Percentiles rank a stretch among this genome's conserved stretches.
Conservation (phyloP, 2,797 vertebrate genomes). For the Toxotes lorentzi region DNA sequence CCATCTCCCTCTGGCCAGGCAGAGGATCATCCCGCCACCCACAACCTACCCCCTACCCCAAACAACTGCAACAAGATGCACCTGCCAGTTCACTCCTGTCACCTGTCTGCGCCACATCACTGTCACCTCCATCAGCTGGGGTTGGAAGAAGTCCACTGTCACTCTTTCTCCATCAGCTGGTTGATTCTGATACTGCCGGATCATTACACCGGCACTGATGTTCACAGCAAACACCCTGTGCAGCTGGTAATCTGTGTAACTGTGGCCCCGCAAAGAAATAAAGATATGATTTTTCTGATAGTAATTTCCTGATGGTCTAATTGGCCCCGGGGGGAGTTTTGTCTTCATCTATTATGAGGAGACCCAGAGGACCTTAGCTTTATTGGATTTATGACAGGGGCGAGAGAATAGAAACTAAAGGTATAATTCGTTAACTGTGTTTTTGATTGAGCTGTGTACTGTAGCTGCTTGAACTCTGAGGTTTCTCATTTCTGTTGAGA, state of each 20-base stretch:
- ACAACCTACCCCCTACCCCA: not conserved
- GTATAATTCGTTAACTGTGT: slow-evolving; percentile 78
- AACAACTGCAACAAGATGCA: slow-evolving; percentile 52
- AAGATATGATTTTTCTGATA: slow-evolving; percentile 62
- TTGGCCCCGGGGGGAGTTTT: slow-evolving; percentile 78
- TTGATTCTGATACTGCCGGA: slow-evolving; percentile 39
- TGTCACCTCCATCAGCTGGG: slow-evolving; percentile 61
- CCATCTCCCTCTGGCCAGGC: slow-evolving; percentile 62
- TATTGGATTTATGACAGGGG: slow-evolving; percentile 84
- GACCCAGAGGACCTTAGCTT: slow-evolving; percentile 74
- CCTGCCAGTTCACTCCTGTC: slow-evolving; percentile 71
- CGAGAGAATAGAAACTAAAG: slow-evolving; percentile 78
- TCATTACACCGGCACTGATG: slow-evolving; percentile 27
- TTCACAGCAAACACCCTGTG: slow-evolving; percentile 14
- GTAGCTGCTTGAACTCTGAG: slow-evolving; percentile 45
- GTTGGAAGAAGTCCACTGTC: slow-evolving; percentile 45
- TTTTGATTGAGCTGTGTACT: slow-evolving; percentile 62
- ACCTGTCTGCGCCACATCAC: slow-evolving; percentile 60
- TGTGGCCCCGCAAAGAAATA: slow-evolving; percentile 16
- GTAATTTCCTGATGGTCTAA: slow-evolving; percentile 81
- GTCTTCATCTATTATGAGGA: slow-evolving; percentile 76
- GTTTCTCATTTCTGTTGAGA: slow-evolving; percentile 47
- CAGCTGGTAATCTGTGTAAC: slow-evolving; percentile 35
- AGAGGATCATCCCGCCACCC: slow-evolving; percentile 40
- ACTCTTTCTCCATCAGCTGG: slow-evolving; percentile 41